These are phyloP conservation scores for Eupithecia exiguata DNA, from an alignment of 2,888 invertebrate species.

Conservation along the genomic window DNA sequence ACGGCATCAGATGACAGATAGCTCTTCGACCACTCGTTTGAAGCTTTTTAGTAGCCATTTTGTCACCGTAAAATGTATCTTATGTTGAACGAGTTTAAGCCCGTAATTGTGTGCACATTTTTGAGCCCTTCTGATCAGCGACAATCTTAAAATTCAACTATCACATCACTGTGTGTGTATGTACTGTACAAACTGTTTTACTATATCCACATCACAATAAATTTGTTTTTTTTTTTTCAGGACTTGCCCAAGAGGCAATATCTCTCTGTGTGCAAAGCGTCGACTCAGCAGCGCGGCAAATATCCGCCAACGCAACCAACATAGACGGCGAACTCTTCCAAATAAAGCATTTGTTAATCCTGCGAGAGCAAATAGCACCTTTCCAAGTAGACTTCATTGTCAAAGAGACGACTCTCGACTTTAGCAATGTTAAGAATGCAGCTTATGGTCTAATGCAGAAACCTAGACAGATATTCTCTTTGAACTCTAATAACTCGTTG, in stretches of 20 bases:
- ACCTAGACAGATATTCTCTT: conserved; percentile 92
- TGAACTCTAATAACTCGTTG: conserved; percentile 94
- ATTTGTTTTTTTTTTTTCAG: conserved; percentile 9
- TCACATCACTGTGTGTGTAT: too few species aligned
- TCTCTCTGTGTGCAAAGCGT: conserved; percentile 96
- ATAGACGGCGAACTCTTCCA: conserved; percentile 98
- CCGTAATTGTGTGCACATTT: too few species aligned
- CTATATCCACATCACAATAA: not conserved
- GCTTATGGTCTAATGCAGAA: conserved; percentile 90
- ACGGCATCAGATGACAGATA: too few species aligned
- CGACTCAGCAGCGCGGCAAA: conserved; percentile 90
- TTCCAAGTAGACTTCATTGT: conserved; percentile 97
- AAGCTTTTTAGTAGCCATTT: too few species aligned
- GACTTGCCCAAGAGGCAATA: conserved; percentile 96
- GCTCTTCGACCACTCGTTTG: too few species aligned
- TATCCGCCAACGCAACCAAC: conserved; percentile 88
- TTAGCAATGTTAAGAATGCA: conserved; percentile 93
- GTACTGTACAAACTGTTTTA: too few species aligned
- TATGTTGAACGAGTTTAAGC: too few species aligned
- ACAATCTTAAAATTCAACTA: too few species aligned
- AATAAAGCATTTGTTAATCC: conserved; percentile 97
- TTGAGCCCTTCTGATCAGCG: too few species aligned
- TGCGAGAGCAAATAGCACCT: conserved; percentile 98
- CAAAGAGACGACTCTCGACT: conserved; percentile 91
- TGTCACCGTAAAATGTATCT: too few species aligned